These are phyloP conservation scores for Micrasema minimum DNA, from an alignment of 1,140 invertebrate species.

Conservation along the genomic window DNA sequence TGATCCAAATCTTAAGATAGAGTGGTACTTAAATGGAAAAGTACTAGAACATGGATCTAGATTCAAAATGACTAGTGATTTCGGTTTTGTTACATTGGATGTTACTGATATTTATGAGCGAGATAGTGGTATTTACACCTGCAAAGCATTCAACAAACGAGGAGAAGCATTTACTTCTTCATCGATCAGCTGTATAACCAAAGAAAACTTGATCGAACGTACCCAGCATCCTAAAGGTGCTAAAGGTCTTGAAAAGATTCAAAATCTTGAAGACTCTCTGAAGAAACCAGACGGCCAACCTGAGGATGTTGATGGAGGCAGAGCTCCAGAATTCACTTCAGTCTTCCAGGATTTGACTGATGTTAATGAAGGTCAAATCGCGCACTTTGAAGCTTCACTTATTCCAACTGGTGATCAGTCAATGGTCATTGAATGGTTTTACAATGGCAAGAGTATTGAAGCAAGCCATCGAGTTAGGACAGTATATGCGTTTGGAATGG, in stretches of 20 bases:
- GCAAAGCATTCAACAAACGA: slow-evolving; percentile 85
- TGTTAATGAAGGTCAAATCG: slow-evolving; percentile 89
- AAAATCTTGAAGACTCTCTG: slow-evolving; percentile 88
- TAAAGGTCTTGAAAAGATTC: slow-evolving; percentile 89
- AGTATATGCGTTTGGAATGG: slow-evolving; percentile 94
- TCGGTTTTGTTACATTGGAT: slow-evolving; percentile 92
- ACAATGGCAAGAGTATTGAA: slow-evolving; percentile 88
- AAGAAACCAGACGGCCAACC: slow-evolving; percentile 74
- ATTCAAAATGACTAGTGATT: slow-evolving; percentile 90
- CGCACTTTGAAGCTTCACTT: slow-evolving; percentile 93
- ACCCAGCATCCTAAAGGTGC: slow-evolving; percentile 94
- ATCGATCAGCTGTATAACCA: slow-evolving; percentile 84
- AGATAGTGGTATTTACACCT: slow-evolving; percentile 95
- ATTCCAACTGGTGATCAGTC: slow-evolving; percentile 94
- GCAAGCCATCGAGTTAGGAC: slow-evolving; percentile 90
- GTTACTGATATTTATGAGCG: slow-evolving; percentile 89
- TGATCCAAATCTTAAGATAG: slow-evolving; percentile 94
- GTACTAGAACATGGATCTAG: slow-evolving; percentile 83
- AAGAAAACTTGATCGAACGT: slow-evolving; percentile 84
- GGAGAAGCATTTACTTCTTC: slow-evolving; percentile 94
- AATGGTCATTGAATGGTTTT: slow-evolving; percentile 98
- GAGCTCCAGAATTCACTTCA: slow-evolving; percentile 88
- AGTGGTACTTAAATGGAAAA: slow-evolving; percentile 95
- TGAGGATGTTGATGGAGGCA: slow-evolving; percentile 79
- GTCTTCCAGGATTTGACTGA: slow-evolving; percentile 85